Conservation (phyloP, 64 coral and sea anemone genomes). For the Montipora cactus region DNA sequence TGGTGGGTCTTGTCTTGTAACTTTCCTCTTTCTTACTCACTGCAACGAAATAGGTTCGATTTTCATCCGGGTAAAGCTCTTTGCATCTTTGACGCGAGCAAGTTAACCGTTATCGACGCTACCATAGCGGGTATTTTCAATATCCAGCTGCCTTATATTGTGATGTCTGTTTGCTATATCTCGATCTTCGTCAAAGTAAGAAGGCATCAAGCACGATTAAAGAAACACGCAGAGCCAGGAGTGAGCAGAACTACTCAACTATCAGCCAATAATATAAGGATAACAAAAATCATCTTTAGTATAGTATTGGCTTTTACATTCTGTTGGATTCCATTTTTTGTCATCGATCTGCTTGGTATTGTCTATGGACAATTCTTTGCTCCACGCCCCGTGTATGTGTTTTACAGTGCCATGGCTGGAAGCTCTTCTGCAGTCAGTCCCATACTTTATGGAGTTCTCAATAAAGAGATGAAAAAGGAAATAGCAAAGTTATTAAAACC, state of each 20-base stretch:
- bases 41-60: slow-evolving; percentile 52
- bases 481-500: background rate
- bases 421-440: slow-evolving; percentile 5
- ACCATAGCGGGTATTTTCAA: slow-evolving; percentile 13
- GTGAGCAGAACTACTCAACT: background rate
- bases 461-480: slow-evolving; percentile 6
- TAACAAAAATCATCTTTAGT: slow-evolving; percentile 50
- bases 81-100: slow-evolving; percentile 53
- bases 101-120: slow-evolving; percentile 19
- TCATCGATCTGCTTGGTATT: slow-evolving; percentile 61
- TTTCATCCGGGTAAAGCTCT: slow-evolving; percentile 69
- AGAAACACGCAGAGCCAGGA: background rate
- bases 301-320: slow-evolving; percentile 33
- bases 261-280: slow-evolving; percentile 22
- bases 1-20: slow-evolving; percentile 56
- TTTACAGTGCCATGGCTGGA: slow-evolving; percentile 9
- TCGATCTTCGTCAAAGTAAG: slow-evolving; percentile 46
- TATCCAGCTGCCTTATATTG: slow-evolving; percentile 42
- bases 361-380: slow-evolving; percentile 45
- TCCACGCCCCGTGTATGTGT: slow-evolving; percentile 61
- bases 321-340: slow-evolving; percentile 66
- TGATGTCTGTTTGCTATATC: slow-evolving; percentile 48
- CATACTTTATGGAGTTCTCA: slow-evolving; percentile 37
- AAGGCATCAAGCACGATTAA: background rate
- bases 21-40: slow-evolving; percentile 58